phyloP scores from a whole-genome alignment of 2,113 vertebrate species.

The Cromileptes altivelis region DNA sequence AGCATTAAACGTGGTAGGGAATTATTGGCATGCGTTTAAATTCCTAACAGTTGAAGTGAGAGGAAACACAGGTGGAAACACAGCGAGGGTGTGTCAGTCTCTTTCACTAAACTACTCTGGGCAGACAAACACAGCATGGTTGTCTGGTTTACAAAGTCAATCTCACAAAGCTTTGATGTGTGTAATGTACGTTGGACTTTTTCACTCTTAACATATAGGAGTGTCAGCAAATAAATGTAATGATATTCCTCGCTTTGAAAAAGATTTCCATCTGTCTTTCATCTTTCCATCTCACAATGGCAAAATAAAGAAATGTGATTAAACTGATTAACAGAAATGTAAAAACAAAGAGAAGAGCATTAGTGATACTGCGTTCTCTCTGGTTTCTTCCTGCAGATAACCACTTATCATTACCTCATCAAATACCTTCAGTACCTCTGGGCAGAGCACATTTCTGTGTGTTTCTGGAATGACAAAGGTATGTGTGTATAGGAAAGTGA shows the following conservation, averaged over 20 bases:
- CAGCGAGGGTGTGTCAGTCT: constrained; percentile 29
- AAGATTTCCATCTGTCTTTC: not conserved
- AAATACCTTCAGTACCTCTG: not conserved
- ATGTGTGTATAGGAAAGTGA: not conserved
- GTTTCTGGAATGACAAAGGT: not conserved
- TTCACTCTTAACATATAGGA: not conserved
- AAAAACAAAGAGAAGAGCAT: not conserved
- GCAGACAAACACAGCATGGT: not conserved
- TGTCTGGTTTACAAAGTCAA: not conserved
- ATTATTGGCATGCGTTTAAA: not conserved
- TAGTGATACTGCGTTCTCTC: not conserved
- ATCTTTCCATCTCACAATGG: not conserved
- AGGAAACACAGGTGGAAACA: constrained; percentile 10
- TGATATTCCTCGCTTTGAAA: not conserved
- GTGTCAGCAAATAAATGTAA: not conserved
- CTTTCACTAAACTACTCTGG: not conserved
- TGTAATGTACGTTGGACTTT: constrained; percentile 1
- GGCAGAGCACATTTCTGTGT: constrained; percentile 5
- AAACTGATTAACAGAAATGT: not conserved
- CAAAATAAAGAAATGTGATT: not conserved
- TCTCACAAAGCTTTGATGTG: constrained; percentile 1
- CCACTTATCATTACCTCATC: not conserved
- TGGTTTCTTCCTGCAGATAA: constrained; percentile 3
- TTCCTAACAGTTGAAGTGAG: not conserved
- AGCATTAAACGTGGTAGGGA: not conserved